Base-by-base conservation (phyloP, 2,888 invertebrate genomes). In the Cepaea hortensis region DNA sequence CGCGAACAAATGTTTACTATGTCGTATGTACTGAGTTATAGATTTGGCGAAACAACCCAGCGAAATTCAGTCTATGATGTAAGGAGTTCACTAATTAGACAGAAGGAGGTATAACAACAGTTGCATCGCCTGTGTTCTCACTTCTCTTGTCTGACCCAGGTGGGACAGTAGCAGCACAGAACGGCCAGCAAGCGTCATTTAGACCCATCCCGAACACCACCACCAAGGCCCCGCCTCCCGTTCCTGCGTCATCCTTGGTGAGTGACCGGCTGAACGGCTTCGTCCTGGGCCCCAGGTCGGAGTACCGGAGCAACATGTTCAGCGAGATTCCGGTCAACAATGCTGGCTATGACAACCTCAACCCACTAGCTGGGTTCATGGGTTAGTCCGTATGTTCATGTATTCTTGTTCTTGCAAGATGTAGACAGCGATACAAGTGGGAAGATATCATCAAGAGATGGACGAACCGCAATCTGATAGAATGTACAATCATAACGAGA, bases 251-350 rank as follows among this genome's bases (percentile, higher is more conserved):
- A 18, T n/a, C 62, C 6, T 55, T 73, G 0, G 20, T 76, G 1
- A 84, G 76, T 46, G 84, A 84, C 35, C 7, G 84, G 15, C 84
- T 84, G 13, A 76, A 61, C 46, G 84, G 73, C 15, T 84, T 84
- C n/a, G 61, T 84, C 50, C 84, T 84, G 11, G 84, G 84, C 15
- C 84, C 84, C n/a, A 73, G 75, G 23, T 18, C 55, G 23, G 84
- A 84, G 62, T 84, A 73, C 62, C 18, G 84, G 5, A 75, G 76
- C 61, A 84, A 84, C 62, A 55, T 46, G 6, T 84, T 84, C 76
- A 84, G 61, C 23, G 62, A 76, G 35, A 76, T 84, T 5, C 84
- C 84, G 0, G 72, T 55, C 35, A 84, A 76, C 62, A 62, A 18
- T n/a, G 75, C 75, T 23, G 62, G 61, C 5, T 84, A 84, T 35